These are phyloP conservation scores for Polydrusus pterygomalis DNA, from an alignment of 2,888 invertebrate species.

Conservation along the genomic window DNA sequence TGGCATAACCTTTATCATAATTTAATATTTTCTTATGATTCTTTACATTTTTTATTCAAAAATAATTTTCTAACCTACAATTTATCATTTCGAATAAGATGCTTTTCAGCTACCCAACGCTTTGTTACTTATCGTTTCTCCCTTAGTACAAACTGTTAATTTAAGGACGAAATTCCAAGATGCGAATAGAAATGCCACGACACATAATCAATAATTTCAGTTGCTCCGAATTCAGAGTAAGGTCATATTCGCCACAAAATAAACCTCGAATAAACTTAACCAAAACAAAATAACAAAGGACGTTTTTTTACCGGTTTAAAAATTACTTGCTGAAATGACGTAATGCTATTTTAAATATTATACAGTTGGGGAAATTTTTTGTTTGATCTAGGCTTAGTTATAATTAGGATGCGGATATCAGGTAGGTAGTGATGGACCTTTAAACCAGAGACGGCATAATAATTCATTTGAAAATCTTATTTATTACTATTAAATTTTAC, in stretches of 20 bases:
- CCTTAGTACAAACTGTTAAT: conserved; percentile 14
- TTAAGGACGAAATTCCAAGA: conserved; percentile 19
- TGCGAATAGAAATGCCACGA: conserved; percentile 12
- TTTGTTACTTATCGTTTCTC: conserved; percentile 17
- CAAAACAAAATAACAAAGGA: background rate
- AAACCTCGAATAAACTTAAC: background rate
- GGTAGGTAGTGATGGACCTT: no score
- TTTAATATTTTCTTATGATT: background rate
- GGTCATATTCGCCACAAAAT: conserved; percentile 16
- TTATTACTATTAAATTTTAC: no score
- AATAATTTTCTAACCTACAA: background rate
- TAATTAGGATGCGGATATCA: no score
- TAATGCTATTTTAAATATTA: no score
- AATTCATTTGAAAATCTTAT: no score
- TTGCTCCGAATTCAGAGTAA: conserved; percentile 16
- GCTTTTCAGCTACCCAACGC: background rate
- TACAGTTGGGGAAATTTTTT: no score
- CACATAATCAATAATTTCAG: conserved; percentile 24
- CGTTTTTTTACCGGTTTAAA: no score
- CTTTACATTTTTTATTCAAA: background rate
- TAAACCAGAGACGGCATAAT: no score
- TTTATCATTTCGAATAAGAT: conserved; percentile 20
- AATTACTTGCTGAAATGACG: no score
- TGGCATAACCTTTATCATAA: no score
- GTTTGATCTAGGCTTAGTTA: no score